Evolutionary conservation across 2,888 invertebrate species (phyloP).

Genomic region (Leptothorax acervorum): DNA sequence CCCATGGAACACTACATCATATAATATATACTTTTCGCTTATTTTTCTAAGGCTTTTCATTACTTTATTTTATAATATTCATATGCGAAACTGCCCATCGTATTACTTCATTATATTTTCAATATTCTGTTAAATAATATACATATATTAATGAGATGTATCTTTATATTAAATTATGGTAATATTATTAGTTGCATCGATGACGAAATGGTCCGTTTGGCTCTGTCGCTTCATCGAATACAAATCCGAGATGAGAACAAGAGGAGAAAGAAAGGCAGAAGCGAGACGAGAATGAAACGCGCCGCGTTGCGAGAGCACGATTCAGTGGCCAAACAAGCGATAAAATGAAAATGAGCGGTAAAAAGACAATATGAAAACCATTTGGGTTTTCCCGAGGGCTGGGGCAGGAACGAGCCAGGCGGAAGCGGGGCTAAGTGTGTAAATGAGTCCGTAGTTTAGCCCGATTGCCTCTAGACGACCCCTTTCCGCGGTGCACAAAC

Average conservation of each 20-base stretch:
- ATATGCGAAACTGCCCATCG: not conserved
- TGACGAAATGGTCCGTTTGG: not conserved
- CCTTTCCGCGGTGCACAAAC: slow-evolving; percentile 79
- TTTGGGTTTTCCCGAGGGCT: slow-evolving; percentile 77
- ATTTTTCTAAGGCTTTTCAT: not conserved
- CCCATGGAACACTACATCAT: slow-evolving; percentile 57
- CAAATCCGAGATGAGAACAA: slow-evolving; percentile 32
- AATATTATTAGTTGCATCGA: not conserved
- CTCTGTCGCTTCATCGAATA: slow-evolving; percentile 20
- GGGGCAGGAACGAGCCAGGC: slow-evolving; percentile 77
- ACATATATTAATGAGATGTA: not conserved
- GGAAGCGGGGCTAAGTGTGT: slow-evolving; percentile 82
- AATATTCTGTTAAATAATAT: slow-evolving; percentile 4
- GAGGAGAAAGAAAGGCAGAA: slow-evolving; percentile 58
- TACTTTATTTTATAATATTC: not conserved
- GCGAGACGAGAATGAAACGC: slow-evolving; percentile 68
- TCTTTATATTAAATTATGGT: not conserved
- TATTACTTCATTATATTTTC: not conserved
- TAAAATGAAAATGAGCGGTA: slow-evolving; percentile 85
- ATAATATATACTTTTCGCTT: slow-evolving; percentile 17
- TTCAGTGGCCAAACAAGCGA: slow-evolving; percentile 83
- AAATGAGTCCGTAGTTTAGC: slow-evolving; percentile 84
- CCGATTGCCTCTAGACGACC: slow-evolving; percentile 83
- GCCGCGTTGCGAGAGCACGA: slow-evolving; percentile 58
- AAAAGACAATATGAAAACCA: slow-evolving; percentile 86